Percentiles rank a stretch among this genome's conserved stretches.
phyloP scores from a whole-genome alignment of 2,888 invertebrate genomes.

The Gerosis bhagava region DNA sequence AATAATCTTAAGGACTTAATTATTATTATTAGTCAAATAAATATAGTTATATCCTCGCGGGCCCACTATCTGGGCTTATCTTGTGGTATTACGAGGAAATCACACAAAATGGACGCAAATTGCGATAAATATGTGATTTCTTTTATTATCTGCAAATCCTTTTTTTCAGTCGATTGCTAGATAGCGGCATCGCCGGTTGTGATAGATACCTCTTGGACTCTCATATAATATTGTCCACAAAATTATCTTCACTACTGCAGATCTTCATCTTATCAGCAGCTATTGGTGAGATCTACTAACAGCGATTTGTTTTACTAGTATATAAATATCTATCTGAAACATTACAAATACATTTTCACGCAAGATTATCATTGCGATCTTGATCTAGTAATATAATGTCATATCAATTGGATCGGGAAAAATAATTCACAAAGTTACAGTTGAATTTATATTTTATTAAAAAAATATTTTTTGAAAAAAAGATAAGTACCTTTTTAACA shows the following conservation, averaged over 20 bases:
- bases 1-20: too few species aligned
- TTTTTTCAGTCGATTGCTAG: slow-evolving; percentile 73
- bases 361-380: slow-evolving; percentile 4
- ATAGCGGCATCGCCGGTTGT: slow-evolving; percentile 68
- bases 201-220: slow-evolving; percentile 40
- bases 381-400: too few species aligned
- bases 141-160: slow-evolving; percentile 67
- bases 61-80: slow-evolving; percentile 57
- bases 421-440: background rate
- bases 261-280: slow-evolving; percentile 45
- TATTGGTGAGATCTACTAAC: slow-evolving; percentile 40
- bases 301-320: slow-evolving; percentile 20
- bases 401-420: background rate
- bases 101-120: slow-evolving; percentile 65
- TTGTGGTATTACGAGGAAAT: slow-evolving; percentile 59
- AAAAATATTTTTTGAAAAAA: too few species aligned
- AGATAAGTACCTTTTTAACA: too few species aligned
- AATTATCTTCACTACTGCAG: slow-evolving; percentile 36
- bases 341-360: slow-evolving; percentile 8
- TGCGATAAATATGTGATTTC: slow-evolving; percentile 71
- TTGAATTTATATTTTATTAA: too few species aligned
- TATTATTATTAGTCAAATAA: too few species aligned
- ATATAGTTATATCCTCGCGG: too few species aligned
- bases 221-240: slow-evolving; percentile 19
- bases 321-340: slow-evolving; percentile 14